Percentiles rank a stretch among this genome's conserved stretches.
These are phyloP conservation scores for Lepus townsendii DNA, from an alignment of 2,797 vertebrate genomes.

Conservation along the genomic window DNA sequence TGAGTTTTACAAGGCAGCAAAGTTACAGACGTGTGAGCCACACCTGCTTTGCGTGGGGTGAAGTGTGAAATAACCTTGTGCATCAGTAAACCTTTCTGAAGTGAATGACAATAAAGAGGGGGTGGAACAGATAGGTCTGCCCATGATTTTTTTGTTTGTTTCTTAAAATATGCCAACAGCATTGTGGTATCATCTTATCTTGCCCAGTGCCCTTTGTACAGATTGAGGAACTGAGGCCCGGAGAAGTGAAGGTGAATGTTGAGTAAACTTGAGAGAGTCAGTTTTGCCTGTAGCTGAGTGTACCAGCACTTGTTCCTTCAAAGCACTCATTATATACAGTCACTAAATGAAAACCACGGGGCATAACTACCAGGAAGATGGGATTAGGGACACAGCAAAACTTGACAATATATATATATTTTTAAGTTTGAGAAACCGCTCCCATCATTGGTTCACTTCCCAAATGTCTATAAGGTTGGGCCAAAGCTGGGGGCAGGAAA, in stretches of 20 bases:
- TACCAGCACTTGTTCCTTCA: background rate
- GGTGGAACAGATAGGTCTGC: background rate
- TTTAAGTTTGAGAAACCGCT: no score
- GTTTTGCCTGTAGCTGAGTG: background rate
- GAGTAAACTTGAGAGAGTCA: slow-evolving; percentile 36
- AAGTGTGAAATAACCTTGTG: background rate
- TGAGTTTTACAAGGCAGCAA: background rate
- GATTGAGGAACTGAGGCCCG: slow-evolving; percentile 20
- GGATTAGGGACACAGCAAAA: background rate
- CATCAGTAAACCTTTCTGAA: background rate
- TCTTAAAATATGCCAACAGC: background rate
- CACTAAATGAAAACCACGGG: background rate
- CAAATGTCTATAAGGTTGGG: no score
- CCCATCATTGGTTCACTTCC: no score
- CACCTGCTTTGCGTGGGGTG: background rate
- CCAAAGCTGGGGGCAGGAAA: no score
- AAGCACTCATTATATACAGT: background rate
- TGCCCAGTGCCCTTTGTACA: background rate
- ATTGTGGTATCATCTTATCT: background rate
- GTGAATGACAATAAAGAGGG: background rate
- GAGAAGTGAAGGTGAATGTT: background rate
- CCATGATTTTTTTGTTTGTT: background rate
- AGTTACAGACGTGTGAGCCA: background rate
- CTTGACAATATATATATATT: no score
- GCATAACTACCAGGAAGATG: background rate